Percentiles rank a stretch among this genome's conserved stretches.
Evolutionary conservation across 1,140 invertebrate genomes (phyloP).

Genomic region (Ips nitidus): DNA sequence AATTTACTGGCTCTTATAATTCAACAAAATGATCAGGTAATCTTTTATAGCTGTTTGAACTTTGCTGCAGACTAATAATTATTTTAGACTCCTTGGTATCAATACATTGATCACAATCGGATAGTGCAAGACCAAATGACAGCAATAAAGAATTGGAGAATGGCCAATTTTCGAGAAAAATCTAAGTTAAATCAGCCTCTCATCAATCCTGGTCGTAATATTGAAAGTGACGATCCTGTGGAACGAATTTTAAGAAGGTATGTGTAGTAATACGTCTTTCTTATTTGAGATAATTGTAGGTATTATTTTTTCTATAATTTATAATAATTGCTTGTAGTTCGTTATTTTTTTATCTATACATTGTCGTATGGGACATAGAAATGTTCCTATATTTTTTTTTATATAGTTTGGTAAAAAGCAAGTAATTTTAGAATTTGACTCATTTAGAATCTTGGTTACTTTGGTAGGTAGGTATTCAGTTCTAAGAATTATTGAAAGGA

Average conservation of each 20-base stretch:
- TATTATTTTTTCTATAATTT: not conserved
- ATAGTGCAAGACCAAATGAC: constrained; percentile 58
- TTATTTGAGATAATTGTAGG: not conserved
- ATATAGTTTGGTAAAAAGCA: no score
- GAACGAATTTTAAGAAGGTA: constrained; percentile 59
- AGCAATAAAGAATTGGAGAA: constrained; percentile 48
- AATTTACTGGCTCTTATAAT: constrained; percentile 56
- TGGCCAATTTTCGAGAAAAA: constrained; percentile 49
- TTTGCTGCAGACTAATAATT: not conserved
- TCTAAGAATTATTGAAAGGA: no score
- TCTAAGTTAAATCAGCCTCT: constrained; percentile 48
- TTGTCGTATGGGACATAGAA: no score
- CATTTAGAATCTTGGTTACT: no score
- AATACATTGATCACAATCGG: constrained; percentile 64
- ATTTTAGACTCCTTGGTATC: constrained; percentile 63
- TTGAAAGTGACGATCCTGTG: constrained; percentile 52
- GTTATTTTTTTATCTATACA: no score
- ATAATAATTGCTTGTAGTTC: no score
- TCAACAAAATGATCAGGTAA: constrained; percentile 48
- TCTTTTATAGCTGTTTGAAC: not conserved
- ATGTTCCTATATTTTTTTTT: no score
- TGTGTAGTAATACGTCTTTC: not conserved
- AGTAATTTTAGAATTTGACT: no score
- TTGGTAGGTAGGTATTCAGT: no score
- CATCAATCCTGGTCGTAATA: constrained; percentile 40